Evolutionary conservation across 2,113 vertebrate genomes (phyloP).

Genomic region (Noturus placidus): DNA sequence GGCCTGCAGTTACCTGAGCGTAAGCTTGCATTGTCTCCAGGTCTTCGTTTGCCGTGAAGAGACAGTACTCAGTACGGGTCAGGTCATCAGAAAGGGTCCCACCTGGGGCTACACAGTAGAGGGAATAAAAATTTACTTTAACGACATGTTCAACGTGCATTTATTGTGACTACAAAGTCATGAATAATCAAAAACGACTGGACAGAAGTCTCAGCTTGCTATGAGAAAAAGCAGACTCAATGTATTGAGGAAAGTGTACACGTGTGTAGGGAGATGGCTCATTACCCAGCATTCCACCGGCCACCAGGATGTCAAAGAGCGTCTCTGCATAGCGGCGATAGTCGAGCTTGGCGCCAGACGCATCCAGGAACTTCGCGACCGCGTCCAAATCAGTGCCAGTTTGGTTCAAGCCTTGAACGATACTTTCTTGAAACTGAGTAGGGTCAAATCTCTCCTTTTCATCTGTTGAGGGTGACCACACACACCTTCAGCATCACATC

Average conservation of each 20-base stretch:
- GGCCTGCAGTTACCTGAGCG: conserved; percentile 82
- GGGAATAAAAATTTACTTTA: neutral
- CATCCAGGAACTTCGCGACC: conserved; percentile 98
- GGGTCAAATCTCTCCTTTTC: conserved; percentile 99
- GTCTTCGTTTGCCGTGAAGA: conserved; percentile 97
- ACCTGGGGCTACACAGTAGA: conserved; percentile 81
- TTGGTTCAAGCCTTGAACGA: conserved; percentile 99
- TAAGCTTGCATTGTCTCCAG: conserved; percentile 99
- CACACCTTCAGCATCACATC: neutral
- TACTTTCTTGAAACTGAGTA: conserved; percentile 99
- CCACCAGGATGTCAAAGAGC: conserved; percentile 99
- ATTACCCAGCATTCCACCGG: conserved; percentile 98
- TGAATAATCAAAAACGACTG: neutral
- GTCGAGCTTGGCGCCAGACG: conserved; percentile 98
- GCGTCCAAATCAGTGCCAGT: conserved; percentile 98
- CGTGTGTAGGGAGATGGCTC: neutral
- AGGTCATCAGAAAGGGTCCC: conserved; percentile 96
- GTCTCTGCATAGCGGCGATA: conserved; percentile 99
- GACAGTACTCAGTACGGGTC: conserved; percentile 97
- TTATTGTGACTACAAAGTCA: neutral
- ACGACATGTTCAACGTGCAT: neutral
- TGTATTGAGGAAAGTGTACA: neutral
- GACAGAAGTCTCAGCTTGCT: neutral
- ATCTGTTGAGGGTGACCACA: conserved; percentile 74
- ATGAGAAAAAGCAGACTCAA: neutral